phyloP scores from a whole-genome alignment of 2,888 invertebrate genomes.

The Lottia gigantea region DNA sequence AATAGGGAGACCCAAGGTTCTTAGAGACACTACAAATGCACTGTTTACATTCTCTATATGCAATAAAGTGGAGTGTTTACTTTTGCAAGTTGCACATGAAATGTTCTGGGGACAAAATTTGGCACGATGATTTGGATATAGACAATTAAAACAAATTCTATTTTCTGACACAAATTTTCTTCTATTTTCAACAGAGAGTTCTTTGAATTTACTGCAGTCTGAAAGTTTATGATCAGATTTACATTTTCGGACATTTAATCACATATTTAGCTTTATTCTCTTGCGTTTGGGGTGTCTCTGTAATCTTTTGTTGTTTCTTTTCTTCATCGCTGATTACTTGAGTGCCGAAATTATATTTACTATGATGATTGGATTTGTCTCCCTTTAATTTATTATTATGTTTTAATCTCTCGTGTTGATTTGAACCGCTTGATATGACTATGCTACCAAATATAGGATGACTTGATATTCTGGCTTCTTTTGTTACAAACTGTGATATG shows the following conservation, averaged over 20 bases:
- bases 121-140: background rate
- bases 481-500: background rate
- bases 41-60: background rate
- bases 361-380: too few species aligned
- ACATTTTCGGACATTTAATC: too few species aligned
- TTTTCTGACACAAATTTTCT: constrained; percentile 1
- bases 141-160: background rate
- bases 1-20: background rate
- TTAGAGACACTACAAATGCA: background rate
- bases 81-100: background rate
- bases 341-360: too few species aligned
- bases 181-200: background rate
- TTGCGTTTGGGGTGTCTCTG: too few species aligned
- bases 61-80: background rate
- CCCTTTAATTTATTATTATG: too few species aligned
- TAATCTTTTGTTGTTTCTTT: too few species aligned
- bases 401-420: too few species aligned
- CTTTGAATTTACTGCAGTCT: background rate
- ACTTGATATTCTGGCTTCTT: background rate
- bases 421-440: background rate
- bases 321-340: too few species aligned
- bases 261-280: too few species aligned
- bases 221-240: too few species aligned
- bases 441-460: background rate
- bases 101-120: background rate